A percentile compares a stretch with the other conserved stretches of the same genome.
These are phyloP conservation scores for Zelleria hepariella DNA, from an alignment of 2,888 invertebrate species.

Conservation along the genomic window DNA sequence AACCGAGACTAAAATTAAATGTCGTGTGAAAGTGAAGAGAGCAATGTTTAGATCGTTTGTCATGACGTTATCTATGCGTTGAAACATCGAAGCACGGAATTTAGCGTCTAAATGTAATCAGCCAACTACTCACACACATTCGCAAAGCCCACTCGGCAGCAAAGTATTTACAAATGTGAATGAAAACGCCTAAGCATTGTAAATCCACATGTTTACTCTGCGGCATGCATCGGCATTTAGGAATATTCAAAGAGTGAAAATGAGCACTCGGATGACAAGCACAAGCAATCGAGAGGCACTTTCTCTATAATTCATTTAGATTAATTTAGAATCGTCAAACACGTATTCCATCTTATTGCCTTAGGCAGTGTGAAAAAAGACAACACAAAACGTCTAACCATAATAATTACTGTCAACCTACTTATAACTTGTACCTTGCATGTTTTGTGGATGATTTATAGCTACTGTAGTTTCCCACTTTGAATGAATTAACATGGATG, in stretches of 20 bases:
- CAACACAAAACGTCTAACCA: no score
- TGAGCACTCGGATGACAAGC: constrained; percentile 12
- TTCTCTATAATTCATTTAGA: constrained; percentile 20
- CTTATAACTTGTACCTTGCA: no score
- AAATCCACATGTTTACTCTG: constrained; percentile 27
- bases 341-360: background rate
- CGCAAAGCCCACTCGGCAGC: background rate
- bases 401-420: no score
- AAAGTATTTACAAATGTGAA: constrained; percentile 22
- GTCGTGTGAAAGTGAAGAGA: constrained; percentile 32
- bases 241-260: constrained; percentile 28
- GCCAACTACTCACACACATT: no score
- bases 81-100: no score
- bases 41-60: no score
- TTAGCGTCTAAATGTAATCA: no score
- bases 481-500: no score
- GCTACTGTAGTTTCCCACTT: no score
- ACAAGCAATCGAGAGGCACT: constrained; percentile 18
- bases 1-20: background rate
- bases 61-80: no score
- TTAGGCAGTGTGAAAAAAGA: background rate
- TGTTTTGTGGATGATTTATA: no score
- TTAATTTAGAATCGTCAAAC: background rate
- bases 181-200: constrained; percentile 24
- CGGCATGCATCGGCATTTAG: constrained; percentile 18